Conservation (phyloP, 2,888 invertebrate species). For the Drosophila melanosoma region DNA sequence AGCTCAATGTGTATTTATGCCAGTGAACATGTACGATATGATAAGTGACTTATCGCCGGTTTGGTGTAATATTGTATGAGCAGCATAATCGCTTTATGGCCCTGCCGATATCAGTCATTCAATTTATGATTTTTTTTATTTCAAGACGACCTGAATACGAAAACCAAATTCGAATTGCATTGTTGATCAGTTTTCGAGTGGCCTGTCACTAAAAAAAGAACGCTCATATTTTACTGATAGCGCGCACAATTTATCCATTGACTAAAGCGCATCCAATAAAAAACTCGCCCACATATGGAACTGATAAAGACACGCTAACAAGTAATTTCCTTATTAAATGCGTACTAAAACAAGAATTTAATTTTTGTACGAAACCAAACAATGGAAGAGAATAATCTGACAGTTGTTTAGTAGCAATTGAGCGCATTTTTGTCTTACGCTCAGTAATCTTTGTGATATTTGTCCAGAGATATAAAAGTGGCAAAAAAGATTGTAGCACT, state of each 20-base stretch:
- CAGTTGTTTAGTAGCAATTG: slow-evolving; percentile 72
- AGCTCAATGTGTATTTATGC: slow-evolving; percentile 8
- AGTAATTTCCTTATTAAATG: slow-evolving; percentile 76
- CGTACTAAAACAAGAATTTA: slow-evolving; percentile 25
- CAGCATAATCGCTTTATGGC: slow-evolving; percentile 60
- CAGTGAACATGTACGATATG: not conserved
- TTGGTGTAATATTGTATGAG: slow-evolving; percentile 29
- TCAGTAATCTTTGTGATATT: slow-evolving; percentile 66
- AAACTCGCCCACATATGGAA: slow-evolving; percentile 23
- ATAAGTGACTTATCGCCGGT: slow-evolving; percentile 20
- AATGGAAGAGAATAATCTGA: slow-evolving; percentile 20
- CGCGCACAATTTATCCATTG: slow-evolving; percentile 17
- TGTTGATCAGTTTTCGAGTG: slow-evolving; percentile 22
- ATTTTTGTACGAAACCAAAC: slow-evolving; percentile 19
- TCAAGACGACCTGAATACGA: slow-evolving; percentile 23
- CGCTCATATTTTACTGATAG: slow-evolving; percentile 29
- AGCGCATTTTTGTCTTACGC: slow-evolving; percentile 64
- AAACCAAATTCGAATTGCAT: slow-evolving; percentile 47
- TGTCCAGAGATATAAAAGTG: slow-evolving; percentile 40
- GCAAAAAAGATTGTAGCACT: slow-evolving; percentile 1
- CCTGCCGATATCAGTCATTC: slow-evolving; percentile 42
- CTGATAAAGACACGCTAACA: slow-evolving; percentile 50
- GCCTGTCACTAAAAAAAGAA: slow-evolving; percentile 15
- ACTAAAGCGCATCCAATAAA: slow-evolving; percentile 12
- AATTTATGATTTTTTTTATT: slow-evolving; percentile 60